Evolutionary conservation across 2,797 vertebrate species (phyloP).

Genomic region (Zenarchopterus dispar): DNA sequence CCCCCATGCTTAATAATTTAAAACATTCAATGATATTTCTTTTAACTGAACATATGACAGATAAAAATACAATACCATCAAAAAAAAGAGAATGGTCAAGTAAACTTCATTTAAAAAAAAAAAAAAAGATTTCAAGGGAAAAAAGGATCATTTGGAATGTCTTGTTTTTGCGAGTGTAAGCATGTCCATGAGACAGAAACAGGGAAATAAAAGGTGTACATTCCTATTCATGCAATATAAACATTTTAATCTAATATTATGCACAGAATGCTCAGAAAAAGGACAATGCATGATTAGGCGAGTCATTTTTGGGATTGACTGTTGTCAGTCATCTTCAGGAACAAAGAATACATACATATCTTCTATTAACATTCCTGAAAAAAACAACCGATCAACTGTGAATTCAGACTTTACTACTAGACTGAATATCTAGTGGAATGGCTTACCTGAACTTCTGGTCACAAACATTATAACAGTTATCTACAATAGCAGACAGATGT

Average conservation of each 20-base stretch:
- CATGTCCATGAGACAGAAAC: slow-evolving; percentile 42
- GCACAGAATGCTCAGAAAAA: slow-evolving; percentile 70
- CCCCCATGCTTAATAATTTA: slow-evolving; percentile 71
- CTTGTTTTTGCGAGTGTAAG: slow-evolving; percentile 50
- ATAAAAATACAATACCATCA: slow-evolving; percentile 79
- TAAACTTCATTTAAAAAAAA: slow-evolving; percentile 57
- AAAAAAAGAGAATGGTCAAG: slow-evolving; percentile 70
- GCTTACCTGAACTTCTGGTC: slow-evolving; percentile 47
- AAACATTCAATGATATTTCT: slow-evolving; percentile 75
- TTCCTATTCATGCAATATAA: slow-evolving; percentile 83
- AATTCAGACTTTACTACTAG: slow-evolving; percentile 56
- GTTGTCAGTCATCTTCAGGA: slow-evolving; percentile 47
- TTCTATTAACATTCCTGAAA: slow-evolving; percentile 59
- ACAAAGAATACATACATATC: slow-evolving; percentile 53
- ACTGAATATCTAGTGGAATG: slow-evolving; percentile 60
- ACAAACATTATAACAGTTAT: slow-evolving; percentile 61
- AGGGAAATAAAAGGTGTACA: slow-evolving; percentile 70
- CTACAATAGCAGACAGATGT: slow-evolving; percentile 61
- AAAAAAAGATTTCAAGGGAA: slow-evolving; percentile 21
- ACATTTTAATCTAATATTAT: slow-evolving; percentile 75
- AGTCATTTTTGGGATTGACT: slow-evolving; percentile 40
- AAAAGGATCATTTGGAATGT: slow-evolving; percentile 71
- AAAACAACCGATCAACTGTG: slow-evolving; percentile 47
- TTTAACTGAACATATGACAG: slow-evolving; percentile 67
- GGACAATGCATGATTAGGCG: slow-evolving; percentile 52